Base-by-base conservation (phyloP, 2,113 vertebrate species). In the cattle (Bos taurus) region DNA sequence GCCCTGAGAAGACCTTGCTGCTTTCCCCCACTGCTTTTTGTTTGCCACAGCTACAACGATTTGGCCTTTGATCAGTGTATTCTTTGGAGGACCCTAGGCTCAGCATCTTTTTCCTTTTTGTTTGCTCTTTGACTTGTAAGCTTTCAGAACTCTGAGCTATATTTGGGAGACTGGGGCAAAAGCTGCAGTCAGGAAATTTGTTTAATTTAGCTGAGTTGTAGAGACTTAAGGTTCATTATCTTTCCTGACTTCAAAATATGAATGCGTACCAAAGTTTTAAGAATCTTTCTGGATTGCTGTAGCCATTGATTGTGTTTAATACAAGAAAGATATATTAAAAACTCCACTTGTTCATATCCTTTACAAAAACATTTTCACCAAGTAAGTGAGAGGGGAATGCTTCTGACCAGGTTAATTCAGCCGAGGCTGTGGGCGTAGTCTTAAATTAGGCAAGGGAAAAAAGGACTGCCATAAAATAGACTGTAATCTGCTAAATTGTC, bases 91-190 rank as follows among this genome's bases (percentile, higher is more conserved):
- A 93, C 17, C 21, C 13, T 36, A 59, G 17, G 9, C 8, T 91
- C 11, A 89, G 25, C n/a, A 86, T 57, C 25, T 88, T 93, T 91
- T 93, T 93, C 36, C 67, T 86, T 88, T 85, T 77, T 83, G 33
- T 96, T 60, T 89, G 54, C 33, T 28, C 30, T 94, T 97, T 64
- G 54, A 82, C 90, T 92, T 92, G 77, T 84, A 88, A 59, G 43
- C 17, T 88, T 96, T 94, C 26, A 83, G 56, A 96, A 96, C 17
- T 78, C 11, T 15, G 23, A 52, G 36, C 56, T 93, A 71, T 54
- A 15, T 88, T 88, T 74, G 59, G 57, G 36, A 54, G 43, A 90
- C 30, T 36, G 52, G 28, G 28, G 74, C n/a, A 54, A 83, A 90
- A 90, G 6, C 4, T 36, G 19, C 7, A 46, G 28, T 92, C 40